Evolutionary conservation across 2,113 vertebrate genomes (phyloP), one percentile per base, ranked within the genome.

Genomic region (Aphelocoma coerulescens): DNA sequence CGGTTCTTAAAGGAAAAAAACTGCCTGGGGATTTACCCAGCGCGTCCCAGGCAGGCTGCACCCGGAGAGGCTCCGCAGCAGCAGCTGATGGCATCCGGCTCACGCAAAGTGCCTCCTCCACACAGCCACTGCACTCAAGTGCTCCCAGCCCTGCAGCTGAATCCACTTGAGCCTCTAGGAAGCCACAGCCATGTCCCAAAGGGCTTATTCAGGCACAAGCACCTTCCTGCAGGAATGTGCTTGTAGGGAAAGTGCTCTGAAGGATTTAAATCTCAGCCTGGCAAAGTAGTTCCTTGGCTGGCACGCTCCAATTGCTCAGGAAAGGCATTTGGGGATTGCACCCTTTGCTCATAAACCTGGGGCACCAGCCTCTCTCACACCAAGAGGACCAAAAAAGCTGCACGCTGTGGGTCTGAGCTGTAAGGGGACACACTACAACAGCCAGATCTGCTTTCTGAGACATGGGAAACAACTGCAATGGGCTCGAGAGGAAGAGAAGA

Each of bases 1-100:
- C 0, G 1, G 7, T 0, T 77, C 43, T 33, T 1, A 9, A 4
- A 0, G 1, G 9, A 2, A 43, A 2, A 43, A 49, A 59, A 4
- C 6, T 2, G 9, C 30, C 32, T 7, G 55, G 16, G 2, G 30
- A n/a, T 55, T 11, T 3, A 11, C 3, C 15, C 79, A 12, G 61
- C 0, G 0, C 44, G 6, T 7, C 20, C 23, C 74, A 9, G 63
- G 37, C 33, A 10, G 51, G 41, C 52, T n/a, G 83, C 33, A 21
- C 39, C 51, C 1, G 13, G 10, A 15, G 24, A n/a, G 46, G 72
- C 71, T 83, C 27, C 11, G 14, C 67, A 27, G 74, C 65, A 39
- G 4, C 35, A 11, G 35, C 4, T 13, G 30, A 13, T 2, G 22
- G 46, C 71, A 65, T 0, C 59, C 10, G 3, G 48, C 48, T 54